Conservation (phyloP, 1,140 invertebrate genomes). For the Vollenhovia emeryi region DNA sequence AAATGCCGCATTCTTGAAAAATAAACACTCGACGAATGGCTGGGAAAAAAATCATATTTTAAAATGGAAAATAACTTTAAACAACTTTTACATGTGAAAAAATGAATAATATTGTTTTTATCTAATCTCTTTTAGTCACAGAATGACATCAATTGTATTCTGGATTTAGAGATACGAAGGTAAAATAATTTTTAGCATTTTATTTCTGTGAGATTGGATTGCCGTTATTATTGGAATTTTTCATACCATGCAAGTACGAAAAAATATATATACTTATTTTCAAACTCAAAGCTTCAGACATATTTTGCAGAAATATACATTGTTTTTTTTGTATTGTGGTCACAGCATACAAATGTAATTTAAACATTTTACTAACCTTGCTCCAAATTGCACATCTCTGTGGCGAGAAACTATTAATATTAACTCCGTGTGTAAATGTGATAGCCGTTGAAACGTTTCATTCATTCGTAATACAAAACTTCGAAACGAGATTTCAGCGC, state of each 20-base stretch:
- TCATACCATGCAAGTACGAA: not conserved
- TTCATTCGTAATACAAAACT: constrained; percentile 38
- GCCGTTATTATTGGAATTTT: not conserved
- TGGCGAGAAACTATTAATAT: constrained; percentile 35
- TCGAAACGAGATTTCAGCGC: constrained; percentile 33
- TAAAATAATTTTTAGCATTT: not conserved
- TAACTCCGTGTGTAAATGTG: constrained; percentile 11
- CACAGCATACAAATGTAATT: not conserved
- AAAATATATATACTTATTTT: not conserved
- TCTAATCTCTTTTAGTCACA: not conserved
- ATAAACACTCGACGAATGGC: not conserved
- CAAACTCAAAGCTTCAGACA: not conserved
- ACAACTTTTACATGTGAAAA: not conserved
- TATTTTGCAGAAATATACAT: not conserved
- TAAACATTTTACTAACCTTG: constrained; percentile 33
- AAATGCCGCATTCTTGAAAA: not conserved
- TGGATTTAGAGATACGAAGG: not conserved
- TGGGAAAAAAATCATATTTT: not conserved
- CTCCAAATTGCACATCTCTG: not conserved
- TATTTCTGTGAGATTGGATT: not conserved
- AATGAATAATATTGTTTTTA: not conserved
- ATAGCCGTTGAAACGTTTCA: constrained; percentile 38
- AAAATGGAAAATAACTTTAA: not conserved
- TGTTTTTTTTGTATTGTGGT: not conserved
- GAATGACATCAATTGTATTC: not conserved